phyloP scores from a whole-genome alignment of 2,888 invertebrate species.

The Ptilodon capucinus region DNA sequence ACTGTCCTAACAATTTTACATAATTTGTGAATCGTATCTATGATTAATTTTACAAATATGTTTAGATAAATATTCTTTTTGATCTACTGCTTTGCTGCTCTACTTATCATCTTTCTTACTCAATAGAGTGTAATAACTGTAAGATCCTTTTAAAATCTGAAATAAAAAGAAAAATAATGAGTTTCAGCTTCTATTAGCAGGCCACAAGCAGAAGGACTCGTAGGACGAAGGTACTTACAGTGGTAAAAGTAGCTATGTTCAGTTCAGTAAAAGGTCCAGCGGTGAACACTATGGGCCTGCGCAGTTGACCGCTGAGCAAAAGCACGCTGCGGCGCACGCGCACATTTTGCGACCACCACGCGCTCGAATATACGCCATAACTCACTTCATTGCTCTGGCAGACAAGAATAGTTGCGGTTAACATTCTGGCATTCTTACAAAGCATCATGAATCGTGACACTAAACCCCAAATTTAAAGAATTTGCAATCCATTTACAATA shows the following conservation, averaged over 20 bases:
- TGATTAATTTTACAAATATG: not conserved
- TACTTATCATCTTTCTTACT: constrained; percentile 44
- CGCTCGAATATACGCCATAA: constrained; percentile 53
- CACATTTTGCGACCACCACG: constrained; percentile 57
- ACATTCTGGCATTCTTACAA: no score
- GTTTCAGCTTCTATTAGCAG: no score
- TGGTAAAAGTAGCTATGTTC: constrained; percentile 58
- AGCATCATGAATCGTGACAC: no score
- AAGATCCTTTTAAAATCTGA: constrained; percentile 66
- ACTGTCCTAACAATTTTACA: not conserved
- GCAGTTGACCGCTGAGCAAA: constrained; percentile 57
- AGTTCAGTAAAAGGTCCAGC: constrained; percentile 66
- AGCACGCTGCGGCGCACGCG: constrained; percentile 48
- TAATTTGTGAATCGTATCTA: not conserved
- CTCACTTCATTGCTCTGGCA: constrained; percentile 55
- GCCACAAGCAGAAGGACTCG: no score
- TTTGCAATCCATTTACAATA: no score
- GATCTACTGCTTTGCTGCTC: no score
- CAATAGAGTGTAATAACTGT: constrained; percentile 63
- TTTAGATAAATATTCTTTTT: not conserved
- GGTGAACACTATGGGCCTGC: constrained; percentile 48
- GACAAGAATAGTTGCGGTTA: constrained; percentile 4
- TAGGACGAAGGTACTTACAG: constrained; percentile 56
- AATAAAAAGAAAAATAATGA: constrained; percentile 24
- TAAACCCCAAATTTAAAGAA: no score